phyloP scores from a whole-genome alignment of 2,888 invertebrate species.

The Steinernema carpocapsae region DNA sequence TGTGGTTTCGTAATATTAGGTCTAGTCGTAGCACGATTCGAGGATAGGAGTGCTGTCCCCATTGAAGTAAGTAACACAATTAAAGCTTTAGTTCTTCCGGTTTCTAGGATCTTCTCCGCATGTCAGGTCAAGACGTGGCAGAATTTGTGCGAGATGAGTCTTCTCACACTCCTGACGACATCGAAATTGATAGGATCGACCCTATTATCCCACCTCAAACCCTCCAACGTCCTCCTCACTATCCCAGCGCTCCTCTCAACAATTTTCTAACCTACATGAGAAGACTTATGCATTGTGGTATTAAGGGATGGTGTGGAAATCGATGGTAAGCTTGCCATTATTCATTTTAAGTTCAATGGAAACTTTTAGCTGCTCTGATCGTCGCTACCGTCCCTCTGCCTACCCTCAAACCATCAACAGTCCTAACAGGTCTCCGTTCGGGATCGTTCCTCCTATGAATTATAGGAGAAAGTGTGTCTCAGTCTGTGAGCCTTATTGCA shows the following conservation, averaged over 20 bases:
- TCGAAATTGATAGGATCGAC: too few relatives aligned
- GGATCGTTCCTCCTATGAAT: background rate
- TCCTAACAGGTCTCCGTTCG: background rate
- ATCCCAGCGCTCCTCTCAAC: constrained; percentile 9
- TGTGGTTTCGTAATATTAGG: too few relatives aligned
- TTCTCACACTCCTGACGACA: too few relatives aligned
- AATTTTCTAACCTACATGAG: constrained; percentile 36
- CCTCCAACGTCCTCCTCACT: background rate
- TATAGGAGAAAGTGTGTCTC: background rate
- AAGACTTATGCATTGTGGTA: constrained; percentile 31
- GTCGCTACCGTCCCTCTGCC: background rate
- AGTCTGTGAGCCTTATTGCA: constrained; percentile 5
- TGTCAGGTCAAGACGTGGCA: constrained; percentile 36
- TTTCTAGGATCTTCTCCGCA: constrained; percentile 30
- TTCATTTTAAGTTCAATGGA: background rate
- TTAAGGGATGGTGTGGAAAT: constrained; percentile 38
- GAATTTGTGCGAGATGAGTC: constrained; percentile 3
- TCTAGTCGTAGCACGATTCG: too few relatives aligned
- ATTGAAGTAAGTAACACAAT: too few relatives aligned
- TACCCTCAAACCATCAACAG: background rate
- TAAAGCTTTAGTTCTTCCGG: too few relatives aligned
- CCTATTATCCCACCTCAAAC: too few relatives aligned
- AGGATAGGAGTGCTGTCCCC: too few relatives aligned
- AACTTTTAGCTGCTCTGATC: constrained; percentile 1
- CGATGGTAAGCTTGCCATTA: constrained; percentile 11